Base-by-base conservation (phyloP, 2,888 invertebrate species). In the Dusona sp. region DNA sequence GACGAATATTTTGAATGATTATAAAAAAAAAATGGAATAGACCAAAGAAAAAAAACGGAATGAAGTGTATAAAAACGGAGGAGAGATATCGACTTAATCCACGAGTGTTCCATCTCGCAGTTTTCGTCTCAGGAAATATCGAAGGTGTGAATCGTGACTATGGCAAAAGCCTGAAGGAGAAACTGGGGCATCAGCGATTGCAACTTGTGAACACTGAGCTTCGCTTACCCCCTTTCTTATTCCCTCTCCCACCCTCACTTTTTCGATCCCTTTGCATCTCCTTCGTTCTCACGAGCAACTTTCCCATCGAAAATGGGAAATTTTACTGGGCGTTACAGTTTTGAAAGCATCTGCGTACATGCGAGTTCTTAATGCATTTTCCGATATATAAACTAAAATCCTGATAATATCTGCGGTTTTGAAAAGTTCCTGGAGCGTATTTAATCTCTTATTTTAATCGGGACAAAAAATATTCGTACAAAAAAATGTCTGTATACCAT, bases 161-260 rank as follows among this genome's bases (percentile, higher is more conserved):
- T 83, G 61, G 64, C 29, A 65, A 42, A 67, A 68, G 65, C 51
- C 45, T 51, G 65, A 2, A 22, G 33, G 68, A 83, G 80, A 88
- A 88, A 88, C 85, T 88, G 81, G 88, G 88, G 81, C 88, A 88
- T 80, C 83, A 82, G 79, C 88, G 84, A 88, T 88, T 83, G 84
- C 87, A 84, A 88, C 85, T 88, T 81, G 54, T n/a, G 87, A 84
- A 81, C 70, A 65, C 67, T 33, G 65, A 80, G 87, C 83, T 74
- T 67, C 61, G 48, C 84, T 74, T 65, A 33, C 51, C 57, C 64
- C 82, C 45, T 64, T 72, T 54, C 84, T 57, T 48, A 22, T 25
- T 67, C 57, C 68, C 80, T 25, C 13, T 45, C 38, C 16, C 57
- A 38, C 77, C 54, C 36, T 68, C 29, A 3, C 29, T 61, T 29